Base-by-base conservation (phyloP, 2,113 vertebrate species). In the Puntigrus tetrazona region DNA sequence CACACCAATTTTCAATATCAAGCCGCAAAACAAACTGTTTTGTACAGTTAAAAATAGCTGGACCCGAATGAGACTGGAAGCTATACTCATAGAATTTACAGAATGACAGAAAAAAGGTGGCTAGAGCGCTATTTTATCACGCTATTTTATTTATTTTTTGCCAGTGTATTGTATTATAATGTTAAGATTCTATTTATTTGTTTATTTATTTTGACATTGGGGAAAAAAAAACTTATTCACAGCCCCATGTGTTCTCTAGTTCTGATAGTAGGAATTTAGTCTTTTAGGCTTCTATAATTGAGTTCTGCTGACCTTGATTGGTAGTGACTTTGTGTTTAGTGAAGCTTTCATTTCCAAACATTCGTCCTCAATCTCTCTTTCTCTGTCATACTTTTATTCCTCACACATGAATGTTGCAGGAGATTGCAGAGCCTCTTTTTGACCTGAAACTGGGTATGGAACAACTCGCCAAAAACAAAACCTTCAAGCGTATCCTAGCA, bases 371-470 rank as follows among this genome's bases (percentile, higher is more conserved):
- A 0, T 78, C 7, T 4, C 0, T 76, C 63, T 41, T 14, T 41
- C 27, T 52, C 50, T 55, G 18, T 7, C 52, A 55, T 55, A 22
- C n/a, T n/a, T 43, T 75, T 85, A 5, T 63, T 25, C 20, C 11
- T 78, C 22, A 81, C 43, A 38, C 25, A 61, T 18, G 52, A 41
- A 14, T 86, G 31, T 38, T 52, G 29, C 85, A 99, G 97, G 97
- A 99, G 90, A 96, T 99, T 0, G 97, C 96, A 1, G 97, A 99
- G 90, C 97, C 97, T 0, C 93, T 99, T 36, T 98, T 97, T 82
- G 97, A 99, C 91, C 93, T 99, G 88, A 99, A 99, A 90, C 88
- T 96, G 81, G 97, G 97, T 52, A 99, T 99, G 97, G 96, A 97
- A 90, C 97, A 99, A 89, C 92, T 99, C 43, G 93, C 96, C 5